Percentiles rank a stretch among this genome's conserved stretches.
Evolutionary conservation across 1,140 invertebrate genomes (phyloP).

Genomic region (Brachionus manjavacas): DNA sequence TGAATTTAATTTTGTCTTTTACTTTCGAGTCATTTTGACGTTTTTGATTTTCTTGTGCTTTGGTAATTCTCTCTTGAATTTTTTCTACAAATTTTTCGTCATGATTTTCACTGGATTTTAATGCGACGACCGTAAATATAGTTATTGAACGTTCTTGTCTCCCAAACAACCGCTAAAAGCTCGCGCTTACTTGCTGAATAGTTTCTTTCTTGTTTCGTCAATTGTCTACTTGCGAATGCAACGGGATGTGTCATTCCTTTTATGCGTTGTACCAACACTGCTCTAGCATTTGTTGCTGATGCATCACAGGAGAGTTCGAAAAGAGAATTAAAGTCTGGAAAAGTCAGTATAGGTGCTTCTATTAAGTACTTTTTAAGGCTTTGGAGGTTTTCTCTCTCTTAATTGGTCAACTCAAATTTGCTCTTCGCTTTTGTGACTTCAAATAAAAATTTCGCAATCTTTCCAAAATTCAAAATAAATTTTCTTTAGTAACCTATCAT

Average conservation of each 20-base stretch:
- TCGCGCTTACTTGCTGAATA: conserved; percentile 58
- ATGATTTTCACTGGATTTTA: neutral
- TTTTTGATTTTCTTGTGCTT: neutral
- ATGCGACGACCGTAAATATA: conserved; percentile 47
- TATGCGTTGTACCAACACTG: conserved; percentile 45
- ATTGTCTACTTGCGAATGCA: conserved; percentile 43
- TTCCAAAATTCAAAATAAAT: no score
- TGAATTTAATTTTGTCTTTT: neutral
- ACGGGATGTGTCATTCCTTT: conserved; percentile 44
- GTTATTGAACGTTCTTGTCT: conserved; percentile 54
- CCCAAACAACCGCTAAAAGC: conserved; percentile 53
- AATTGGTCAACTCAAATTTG: no score
- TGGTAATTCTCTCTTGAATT: neutral
- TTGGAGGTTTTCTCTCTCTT: no score
- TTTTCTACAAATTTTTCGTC: neutral
- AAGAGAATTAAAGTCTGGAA: no score
- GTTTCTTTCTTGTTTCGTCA: conserved; percentile 46
- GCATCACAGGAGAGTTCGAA: no score
- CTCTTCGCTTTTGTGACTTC: no score
- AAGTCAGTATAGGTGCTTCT: no score
- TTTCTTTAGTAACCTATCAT: no score
- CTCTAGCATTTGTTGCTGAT: conserved; percentile 40
- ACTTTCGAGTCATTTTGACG: neutral
- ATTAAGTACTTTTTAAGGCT: no score
- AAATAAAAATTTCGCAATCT: no score